These are phyloP conservation scores for Heliconius charithonia DNA, from an alignment of 2,888 invertebrate genomes.

Conservation along the genomic window DNA sequence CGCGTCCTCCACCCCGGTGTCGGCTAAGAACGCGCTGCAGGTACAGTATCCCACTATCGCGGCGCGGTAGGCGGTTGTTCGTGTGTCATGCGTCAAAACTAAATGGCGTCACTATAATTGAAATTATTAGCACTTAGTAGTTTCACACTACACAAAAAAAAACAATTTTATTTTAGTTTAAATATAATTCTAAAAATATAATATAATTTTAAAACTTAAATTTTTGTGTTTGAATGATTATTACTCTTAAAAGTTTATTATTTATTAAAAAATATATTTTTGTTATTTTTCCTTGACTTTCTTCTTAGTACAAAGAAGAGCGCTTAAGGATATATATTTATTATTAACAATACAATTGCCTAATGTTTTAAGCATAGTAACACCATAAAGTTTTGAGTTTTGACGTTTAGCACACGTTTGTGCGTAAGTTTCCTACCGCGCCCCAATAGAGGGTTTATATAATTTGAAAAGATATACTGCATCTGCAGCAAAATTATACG, in stretches of 20 bases:
- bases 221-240: neutral
- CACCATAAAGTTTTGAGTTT: constrained; percentile 49
- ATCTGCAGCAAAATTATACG: constrained; percentile 42
- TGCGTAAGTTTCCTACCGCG: constrained; percentile 53
- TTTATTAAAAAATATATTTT: neutral
- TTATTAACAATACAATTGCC: neutral
- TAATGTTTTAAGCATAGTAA: constrained; percentile 28
- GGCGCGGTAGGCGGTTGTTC: constrained; percentile 68
- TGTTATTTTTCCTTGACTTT: constrained; percentile 21
- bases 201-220: neutral
- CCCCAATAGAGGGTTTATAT: constrained; percentile 57
- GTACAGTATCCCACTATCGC: constrained; percentile 84
- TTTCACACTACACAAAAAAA: neutral
- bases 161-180: too few relatives aligned
- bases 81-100: constrained; percentile 41
- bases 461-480: constrained; percentile 44
- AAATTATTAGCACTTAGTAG: constrained; percentile 11
- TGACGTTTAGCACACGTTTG: constrained; percentile 66
- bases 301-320: constrained; percentile 40
- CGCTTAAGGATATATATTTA: neutral
- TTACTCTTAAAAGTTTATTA: neutral
- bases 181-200: neutral
- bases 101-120: constrained; percentile 19
- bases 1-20: constrained; percentile 83
- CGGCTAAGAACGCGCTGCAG: constrained; percentile 86